Conservation (phyloP, 2,113 vertebrate species). For the Daphoenositta chrysoptera region DNA sequence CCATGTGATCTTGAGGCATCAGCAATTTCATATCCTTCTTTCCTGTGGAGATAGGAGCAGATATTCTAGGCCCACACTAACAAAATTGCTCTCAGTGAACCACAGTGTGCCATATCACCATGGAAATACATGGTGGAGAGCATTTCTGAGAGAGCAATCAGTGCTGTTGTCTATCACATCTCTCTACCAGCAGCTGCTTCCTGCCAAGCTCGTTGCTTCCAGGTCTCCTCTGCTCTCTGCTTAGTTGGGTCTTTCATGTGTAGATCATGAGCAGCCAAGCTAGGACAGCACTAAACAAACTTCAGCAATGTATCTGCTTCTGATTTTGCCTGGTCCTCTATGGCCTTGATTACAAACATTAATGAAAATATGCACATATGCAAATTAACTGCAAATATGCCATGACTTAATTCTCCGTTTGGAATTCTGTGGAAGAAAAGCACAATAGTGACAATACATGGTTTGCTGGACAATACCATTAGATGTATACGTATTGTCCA, state of each 20-base stretch:
- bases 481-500: not conserved
- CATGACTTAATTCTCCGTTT: not conserved
- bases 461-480: not conserved
- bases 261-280: not conserved
- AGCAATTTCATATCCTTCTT: not conserved
- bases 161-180: not conserved
- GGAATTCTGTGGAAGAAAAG: not conserved
- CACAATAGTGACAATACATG: not conserved
- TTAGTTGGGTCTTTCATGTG: not conserved
- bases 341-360: not conserved
- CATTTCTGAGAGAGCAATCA: not conserved
- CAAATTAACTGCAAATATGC: not conserved
- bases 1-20: not conserved
- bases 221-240: not conserved
- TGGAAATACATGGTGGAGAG: not conserved
- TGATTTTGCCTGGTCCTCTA: not conserved
- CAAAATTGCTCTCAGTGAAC: not conserved
- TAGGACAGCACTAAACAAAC: not conserved
- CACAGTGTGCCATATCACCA: not conserved
- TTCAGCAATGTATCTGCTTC: not conserved
- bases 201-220: not conserved
- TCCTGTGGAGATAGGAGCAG: not conserved
- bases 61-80: not conserved
- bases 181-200: not conserved
- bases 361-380: not conserved